Conservation (phyloP, 2,797 vertebrate genomes). For the Tragopan temminckii region DNA sequence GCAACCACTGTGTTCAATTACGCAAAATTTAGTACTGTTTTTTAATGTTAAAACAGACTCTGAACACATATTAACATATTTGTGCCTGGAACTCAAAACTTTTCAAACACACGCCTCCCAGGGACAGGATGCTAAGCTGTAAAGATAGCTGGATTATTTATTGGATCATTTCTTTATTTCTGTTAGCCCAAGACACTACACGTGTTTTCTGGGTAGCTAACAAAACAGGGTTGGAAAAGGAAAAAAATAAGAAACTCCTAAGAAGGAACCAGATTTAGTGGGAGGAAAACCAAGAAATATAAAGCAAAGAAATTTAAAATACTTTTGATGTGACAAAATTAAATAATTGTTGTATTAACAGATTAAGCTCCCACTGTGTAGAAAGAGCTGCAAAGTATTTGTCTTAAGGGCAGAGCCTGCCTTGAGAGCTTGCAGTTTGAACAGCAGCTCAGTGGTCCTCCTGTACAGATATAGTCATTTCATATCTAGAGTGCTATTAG, state of each 20-base stretch:
- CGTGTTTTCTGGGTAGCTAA: background rate
- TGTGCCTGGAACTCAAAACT: background rate
- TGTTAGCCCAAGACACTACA: background rate
- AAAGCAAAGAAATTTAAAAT: background rate
- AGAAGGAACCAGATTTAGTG: background rate
- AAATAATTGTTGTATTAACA: background rate
- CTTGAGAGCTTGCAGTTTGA: background rate
- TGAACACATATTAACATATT: background rate
- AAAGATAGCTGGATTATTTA: background rate
- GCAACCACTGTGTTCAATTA: background rate
- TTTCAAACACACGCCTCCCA: background rate
- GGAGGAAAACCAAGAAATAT: background rate
- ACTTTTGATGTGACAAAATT: background rate
- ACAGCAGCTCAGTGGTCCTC: background rate
- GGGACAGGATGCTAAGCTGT: background rate
- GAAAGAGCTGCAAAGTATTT: background rate
- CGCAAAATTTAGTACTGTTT: background rate
- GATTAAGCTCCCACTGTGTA: background rate
- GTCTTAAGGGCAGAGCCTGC: background rate
- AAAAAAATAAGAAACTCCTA: background rate
- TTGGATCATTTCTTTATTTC: background rate
- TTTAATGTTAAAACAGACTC: background rate
- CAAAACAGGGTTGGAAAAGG: rapidly evolving
- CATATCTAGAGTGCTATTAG: background rate
- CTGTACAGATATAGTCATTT: background rate